phyloP scores from a whole-genome alignment of 1,140 invertebrate species.

The Mycetomoellerius zeteki region DNA sequence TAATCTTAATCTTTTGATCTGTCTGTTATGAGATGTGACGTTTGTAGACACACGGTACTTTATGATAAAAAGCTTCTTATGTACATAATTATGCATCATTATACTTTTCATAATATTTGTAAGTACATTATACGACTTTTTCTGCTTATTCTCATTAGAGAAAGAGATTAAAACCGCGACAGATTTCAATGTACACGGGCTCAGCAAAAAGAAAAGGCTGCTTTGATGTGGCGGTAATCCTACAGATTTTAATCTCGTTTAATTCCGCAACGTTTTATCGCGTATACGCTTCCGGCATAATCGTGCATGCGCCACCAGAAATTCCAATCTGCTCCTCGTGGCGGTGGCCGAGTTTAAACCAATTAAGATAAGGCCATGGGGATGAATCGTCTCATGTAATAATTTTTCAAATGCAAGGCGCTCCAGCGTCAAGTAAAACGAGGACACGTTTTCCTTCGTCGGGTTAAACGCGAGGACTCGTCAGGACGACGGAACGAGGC shows the following conservation, averaged over 20 bases:
- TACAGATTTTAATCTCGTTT: constrained; percentile 64
- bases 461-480: neutral
- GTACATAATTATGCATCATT: constrained; percentile 24
- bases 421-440: constrained; percentile 1
- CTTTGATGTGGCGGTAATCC: constrained; percentile 57
- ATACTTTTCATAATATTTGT: constrained; percentile 18
- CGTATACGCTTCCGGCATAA: constrained; percentile 57
- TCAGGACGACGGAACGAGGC: neutral
- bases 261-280: constrained; percentile 62
- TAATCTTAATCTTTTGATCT: constrained; percentile 18
- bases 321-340: constrained; percentile 58
- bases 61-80: neutral
- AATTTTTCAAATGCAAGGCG: constrained; percentile 46
- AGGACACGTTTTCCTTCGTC: neutral
- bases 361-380: constrained; percentile 57
- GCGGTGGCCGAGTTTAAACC: constrained; percentile 46
- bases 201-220: constrained; percentile 36
- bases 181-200: constrained; percentile 53
- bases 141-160: constrained; percentile 27
- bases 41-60: neutral
- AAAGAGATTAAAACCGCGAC: constrained; percentile 49
- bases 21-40: neutral
- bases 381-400: constrained; percentile 52
- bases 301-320: constrained; percentile 60
- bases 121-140: constrained; percentile 13